Percentiles rank a stretch among this genome's conserved stretches.
Conservation (phyloP, 1,140 invertebrate species). For the Frieseomelitta varia region DNA sequence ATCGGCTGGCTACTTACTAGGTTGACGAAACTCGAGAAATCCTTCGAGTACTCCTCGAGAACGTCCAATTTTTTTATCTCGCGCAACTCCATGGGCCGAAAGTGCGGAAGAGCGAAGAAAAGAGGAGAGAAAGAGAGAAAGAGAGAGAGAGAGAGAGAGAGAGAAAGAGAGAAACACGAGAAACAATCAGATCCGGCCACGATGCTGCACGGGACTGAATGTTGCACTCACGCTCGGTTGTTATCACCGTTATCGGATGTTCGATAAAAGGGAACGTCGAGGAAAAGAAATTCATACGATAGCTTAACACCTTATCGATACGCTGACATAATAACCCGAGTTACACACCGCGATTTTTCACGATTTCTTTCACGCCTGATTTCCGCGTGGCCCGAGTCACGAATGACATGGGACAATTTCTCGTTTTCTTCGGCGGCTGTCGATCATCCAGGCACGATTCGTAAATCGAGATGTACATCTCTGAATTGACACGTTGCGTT, state of each 20-base stretch:
- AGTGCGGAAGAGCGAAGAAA: not conserved
- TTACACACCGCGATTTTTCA: not conserved
- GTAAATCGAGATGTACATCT: not conserved
- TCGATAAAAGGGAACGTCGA: slow-evolving; percentile 29
- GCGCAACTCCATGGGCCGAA: slow-evolving; percentile 63
- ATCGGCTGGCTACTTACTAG: slow-evolving; percentile 58
- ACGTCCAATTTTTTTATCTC: slow-evolving; percentile 61
- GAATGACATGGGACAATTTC: not conserved
- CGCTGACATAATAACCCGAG: not conserved
- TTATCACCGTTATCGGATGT: slow-evolving; percentile 62
- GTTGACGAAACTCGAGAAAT: slow-evolving; percentile 54
- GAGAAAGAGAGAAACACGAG: not conserved
- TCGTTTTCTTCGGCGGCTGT: not conserved
- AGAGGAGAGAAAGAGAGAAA: not conserved
- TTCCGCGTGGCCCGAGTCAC: not conserved
- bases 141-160: too few species aligned
- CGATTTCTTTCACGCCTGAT: not conserved
- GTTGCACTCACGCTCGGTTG: not conserved
- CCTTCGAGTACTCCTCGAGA: slow-evolving; percentile 67
- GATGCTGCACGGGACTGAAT: slow-evolving; percentile 30
- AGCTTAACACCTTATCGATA: slow-evolving; percentile 17
- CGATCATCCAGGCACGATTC: not conserved
- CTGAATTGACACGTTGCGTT: too few species aligned
- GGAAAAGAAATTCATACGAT: slow-evolving; percentile 38
- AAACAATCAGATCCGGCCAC: not conserved